These are phyloP conservation scores for Sebastes fasciatus DNA, from an alignment of 2,113 vertebrate genomes.

Conservation along the genomic window DNA sequence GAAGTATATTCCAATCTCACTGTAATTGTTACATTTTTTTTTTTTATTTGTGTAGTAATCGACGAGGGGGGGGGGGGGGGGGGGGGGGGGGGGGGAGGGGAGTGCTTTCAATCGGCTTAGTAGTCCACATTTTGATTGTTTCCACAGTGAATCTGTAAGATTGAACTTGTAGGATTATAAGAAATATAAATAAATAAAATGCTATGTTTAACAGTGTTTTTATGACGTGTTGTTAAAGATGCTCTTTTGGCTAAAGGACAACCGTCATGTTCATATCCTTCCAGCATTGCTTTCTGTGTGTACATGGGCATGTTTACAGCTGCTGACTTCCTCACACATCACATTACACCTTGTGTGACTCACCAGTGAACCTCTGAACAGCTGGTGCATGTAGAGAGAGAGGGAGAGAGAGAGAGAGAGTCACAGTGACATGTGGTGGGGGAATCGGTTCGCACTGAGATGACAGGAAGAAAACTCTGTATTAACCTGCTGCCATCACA, in stretches of 20 bases:
- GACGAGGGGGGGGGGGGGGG: background rate
- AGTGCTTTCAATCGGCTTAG: conserved; percentile 26
- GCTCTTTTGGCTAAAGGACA: background rate
- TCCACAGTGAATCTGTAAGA: conserved; percentile 6
- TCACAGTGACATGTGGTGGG: conserved; percentile 30
- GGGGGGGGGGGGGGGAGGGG: too few relatives aligned
- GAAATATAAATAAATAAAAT: conserved; percentile 6
- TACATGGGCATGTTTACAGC: conserved; percentile 24
- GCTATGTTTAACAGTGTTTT: background rate
- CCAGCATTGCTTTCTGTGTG: background rate
- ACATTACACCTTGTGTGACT: conserved; percentile 56
- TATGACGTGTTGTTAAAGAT: background rate
- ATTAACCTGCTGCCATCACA: conserved; percentile 55
- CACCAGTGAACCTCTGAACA: conserved; percentile 56
- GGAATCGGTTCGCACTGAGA: conserved; percentile 37
- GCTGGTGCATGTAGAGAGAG: conserved; percentile 51
- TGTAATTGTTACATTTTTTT: background rate
- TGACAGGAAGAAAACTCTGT: conserved; percentile 51
- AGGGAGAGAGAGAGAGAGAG: conserved; percentile 7
- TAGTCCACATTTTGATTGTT: conserved; percentile 43
- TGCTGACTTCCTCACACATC: conserved; percentile 18
- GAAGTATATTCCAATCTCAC: conserved; percentile 36
- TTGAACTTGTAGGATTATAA: conserved; percentile 13
- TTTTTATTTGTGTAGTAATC: background rate
- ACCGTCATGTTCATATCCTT: background rate